Evolutionary conservation across 2,888 invertebrate species (phyloP), one percentile per base, ranked within the genome.

Genomic region (Dicyrtoma fusca): DNA sequence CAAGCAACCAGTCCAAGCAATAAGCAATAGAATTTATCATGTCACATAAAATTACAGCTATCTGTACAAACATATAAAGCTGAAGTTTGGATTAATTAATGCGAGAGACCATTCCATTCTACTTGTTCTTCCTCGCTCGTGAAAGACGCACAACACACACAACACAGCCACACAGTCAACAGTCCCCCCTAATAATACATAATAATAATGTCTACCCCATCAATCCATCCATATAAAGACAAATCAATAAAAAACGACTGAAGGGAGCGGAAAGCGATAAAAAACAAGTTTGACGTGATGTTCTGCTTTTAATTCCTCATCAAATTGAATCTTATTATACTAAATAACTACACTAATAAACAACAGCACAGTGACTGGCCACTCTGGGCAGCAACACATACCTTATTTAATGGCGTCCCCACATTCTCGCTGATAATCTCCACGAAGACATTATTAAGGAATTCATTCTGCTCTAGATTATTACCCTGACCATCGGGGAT

Each of bases 331-430:
- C 42, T 61, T 42, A 14, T 21, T 17, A 57, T 57, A 14, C 14
- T 17, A 23, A 23, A 57, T 57, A 14, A 17, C 14, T 21, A 57
- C 21, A 17, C 57, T 14, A 14, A 57, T 57, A 21, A 23, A 23
- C 14, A 25, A 19, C 34, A 34, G 8, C 34, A 34, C n/a, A n/a
- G n/a, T 34, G 34, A 34, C 34, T 34, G 34, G n/a, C n/a, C n/a
- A n/a, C n/a, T n/a, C n/a, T 34, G 8, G 23, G 11, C 10, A 14
- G 11, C 10, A 57, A 55, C 14, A 70, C 71, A 57, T 62, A 79
- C 80, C 75, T 80, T 80, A 64, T 79, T 80, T 61, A 80, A 65
- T 59, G 79, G 80, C 65, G 79, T 79, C 57, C 78, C 78, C 74
- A 80, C 71, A 71, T 77, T 79, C 65, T 80, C 76, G 62, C 73